phyloP scores from a whole-genome alignment of 2,113 vertebrate species.

The Muntiacus muntjak region DNA sequence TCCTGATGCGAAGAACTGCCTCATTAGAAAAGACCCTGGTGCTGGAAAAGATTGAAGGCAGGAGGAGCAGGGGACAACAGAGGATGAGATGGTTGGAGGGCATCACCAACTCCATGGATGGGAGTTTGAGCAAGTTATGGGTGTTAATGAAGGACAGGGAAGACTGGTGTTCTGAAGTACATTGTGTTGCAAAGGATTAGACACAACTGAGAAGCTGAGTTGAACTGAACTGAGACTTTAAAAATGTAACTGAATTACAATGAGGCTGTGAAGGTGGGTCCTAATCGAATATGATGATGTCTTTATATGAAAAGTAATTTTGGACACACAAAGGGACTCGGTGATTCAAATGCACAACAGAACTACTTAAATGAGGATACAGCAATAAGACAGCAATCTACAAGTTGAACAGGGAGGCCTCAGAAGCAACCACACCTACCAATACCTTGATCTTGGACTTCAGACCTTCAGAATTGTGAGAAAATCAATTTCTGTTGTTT shows the following conservation, averaged over 20 bases:
- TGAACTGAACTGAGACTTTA: background rate
- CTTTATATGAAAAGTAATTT: background rate
- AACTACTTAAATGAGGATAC: too few relatives aligned
- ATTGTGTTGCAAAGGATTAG: background rate
- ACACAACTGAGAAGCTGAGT: background rate
- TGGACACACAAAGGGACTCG: background rate
- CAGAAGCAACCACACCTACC: background rate
- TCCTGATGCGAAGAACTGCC: background rate
- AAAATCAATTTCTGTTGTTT: background rate
- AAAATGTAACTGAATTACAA: background rate
- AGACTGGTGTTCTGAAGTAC: background rate
- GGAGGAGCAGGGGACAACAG: background rate
- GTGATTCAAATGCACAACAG: background rate
- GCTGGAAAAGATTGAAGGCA: background rate
- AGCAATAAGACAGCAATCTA: background rate
- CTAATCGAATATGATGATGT: background rate
- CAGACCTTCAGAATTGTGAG: background rate
- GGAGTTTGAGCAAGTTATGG: rapidly evolving
- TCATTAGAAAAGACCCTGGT: background rate
- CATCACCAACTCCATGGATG: background rate
- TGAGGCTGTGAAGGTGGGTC: background rate
- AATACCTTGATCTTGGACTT: background rate
- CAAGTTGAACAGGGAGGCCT: background rate
- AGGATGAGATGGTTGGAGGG: background rate
- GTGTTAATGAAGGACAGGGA: background rate